phyloP scores from a whole-genome alignment of 2,113 vertebrate genomes.

The Zosterops borbonicus region DNA sequence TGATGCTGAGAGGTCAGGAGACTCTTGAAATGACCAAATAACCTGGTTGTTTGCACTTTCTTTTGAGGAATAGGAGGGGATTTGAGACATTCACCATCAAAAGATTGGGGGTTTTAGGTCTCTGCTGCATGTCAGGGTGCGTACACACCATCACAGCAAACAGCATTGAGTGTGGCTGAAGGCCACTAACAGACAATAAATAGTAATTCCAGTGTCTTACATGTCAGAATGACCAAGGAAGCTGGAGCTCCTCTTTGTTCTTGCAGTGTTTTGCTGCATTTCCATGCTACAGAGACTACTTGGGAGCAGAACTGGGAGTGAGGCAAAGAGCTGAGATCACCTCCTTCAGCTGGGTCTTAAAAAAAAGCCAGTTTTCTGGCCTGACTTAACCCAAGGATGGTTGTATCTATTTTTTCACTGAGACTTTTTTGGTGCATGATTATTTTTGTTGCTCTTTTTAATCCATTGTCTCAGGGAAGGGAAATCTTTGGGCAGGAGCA shows the following conservation, averaged over 20 bases:
- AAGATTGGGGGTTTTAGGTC: neutral
- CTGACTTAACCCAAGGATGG: neutral
- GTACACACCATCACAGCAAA: neutral
- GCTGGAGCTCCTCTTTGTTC: neutral
- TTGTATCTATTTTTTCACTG: neutral
- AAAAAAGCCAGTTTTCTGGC: neutral
- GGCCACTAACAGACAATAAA: neutral
- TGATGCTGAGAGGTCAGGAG: neutral
- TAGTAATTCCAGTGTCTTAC: neutral
- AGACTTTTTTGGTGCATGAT: neutral
- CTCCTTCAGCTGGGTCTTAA: neutral
- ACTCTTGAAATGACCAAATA: neutral
- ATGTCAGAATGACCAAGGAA: neutral
- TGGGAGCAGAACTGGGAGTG: neutral
- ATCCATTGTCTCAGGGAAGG: neutral
- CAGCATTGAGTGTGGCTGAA: neutral
- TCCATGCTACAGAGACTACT: neutral
- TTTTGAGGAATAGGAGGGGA: neutral
- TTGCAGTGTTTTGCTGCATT: neutral
- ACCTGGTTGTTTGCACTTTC: neutral
- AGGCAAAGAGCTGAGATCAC: neutral
- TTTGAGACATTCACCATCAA: neutral
- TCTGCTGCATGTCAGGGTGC: neutral
- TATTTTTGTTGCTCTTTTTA: slow-evolving; percentile 29
- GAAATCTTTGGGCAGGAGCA: neutral